These are phyloP conservation scores for Salvelinus fontinalis DNA, from an alignment of 2,113 vertebrate genomes.

Conservation along the genomic window DNA sequence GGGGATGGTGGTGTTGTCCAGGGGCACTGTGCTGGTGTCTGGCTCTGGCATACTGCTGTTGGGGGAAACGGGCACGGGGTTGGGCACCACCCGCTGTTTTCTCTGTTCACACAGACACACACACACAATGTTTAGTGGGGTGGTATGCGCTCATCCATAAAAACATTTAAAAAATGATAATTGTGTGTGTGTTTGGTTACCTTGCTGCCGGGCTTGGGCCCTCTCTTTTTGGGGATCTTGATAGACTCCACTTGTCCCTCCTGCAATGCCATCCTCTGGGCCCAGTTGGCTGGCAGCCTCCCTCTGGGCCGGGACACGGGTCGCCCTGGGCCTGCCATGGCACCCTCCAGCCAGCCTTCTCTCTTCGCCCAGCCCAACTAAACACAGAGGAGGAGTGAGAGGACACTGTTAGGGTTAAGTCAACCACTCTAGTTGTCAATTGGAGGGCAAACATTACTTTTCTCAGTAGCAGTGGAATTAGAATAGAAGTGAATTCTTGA, in stretches of 20 bases:
- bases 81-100: slow-evolving; percentile 89
- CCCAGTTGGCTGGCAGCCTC: slow-evolving; percentile 81
- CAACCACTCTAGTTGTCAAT: too few relatives aligned
- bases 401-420: too few relatives aligned
- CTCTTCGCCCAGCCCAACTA: slow-evolving; percentile 75
- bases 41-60: slow-evolving; percentile 98
- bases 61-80: slow-evolving; percentile 91
- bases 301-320: slow-evolving; percentile 81
- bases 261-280: slow-evolving; percentile 76
- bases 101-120: slow-evolving; percentile 76
- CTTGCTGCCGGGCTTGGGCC: slow-evolving; percentile 98
- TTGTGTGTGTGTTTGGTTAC: slow-evolving; percentile 59
- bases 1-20: slow-evolving; percentile 96
- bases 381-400: neutral
- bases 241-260: slow-evolving; percentile 80
- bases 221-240: slow-evolving; percentile 98
- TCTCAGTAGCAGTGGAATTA: too few relatives aligned
- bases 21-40: slow-evolving; percentile 95
- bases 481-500: too few relatives aligned
- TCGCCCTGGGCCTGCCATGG: slow-evolving; percentile 82
- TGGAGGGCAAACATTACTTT: too few relatives aligned
- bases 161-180: too few relatives aligned
- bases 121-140: slow-evolving; percentile 6
- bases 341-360: slow-evolving; percentile 81
- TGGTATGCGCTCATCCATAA: too few relatives aligned